Evolutionary conservation across 2,113 vertebrate genomes (phyloP).

Genomic region (Sturnira hondurensis): DNA sequence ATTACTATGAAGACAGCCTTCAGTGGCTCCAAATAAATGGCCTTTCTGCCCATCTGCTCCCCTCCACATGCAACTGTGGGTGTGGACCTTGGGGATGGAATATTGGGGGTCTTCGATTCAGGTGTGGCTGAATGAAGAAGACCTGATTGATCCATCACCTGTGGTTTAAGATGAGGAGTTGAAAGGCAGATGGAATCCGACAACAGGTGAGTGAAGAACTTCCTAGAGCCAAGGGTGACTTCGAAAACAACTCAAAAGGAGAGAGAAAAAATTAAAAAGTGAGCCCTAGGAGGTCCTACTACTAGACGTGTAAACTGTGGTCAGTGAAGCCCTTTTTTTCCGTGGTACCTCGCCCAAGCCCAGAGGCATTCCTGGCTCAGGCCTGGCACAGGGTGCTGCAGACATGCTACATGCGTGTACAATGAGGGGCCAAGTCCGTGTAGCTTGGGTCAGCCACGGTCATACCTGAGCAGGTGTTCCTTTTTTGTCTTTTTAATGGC

Average conservation of each 20-base stretch:
- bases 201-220: slow-evolving; percentile 61
- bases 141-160: not conserved
- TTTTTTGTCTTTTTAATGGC: not conserved
- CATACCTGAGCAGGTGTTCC: not conserved
- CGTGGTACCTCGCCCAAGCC: not conserved
- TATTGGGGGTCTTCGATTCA: slow-evolving; percentile 23
- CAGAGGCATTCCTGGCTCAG: not conserved
- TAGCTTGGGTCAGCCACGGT: not conserved
- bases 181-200: slow-evolving; percentile 55
- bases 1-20: slow-evolving; percentile 31
- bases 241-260: slow-evolving; percentile 9
- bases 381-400: not conserved
- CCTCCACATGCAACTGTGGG: slow-evolving; percentile 18
- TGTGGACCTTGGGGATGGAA: slow-evolving; percentile 44
- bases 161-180: slow-evolving; percentile 62
- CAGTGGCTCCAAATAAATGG: slow-evolving; percentile 26
- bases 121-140: slow-evolving; percentile 30
- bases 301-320: not conserved
- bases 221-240: not conserved
- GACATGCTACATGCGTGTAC: not conserved
- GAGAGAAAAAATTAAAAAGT: not conserved
- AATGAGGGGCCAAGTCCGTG: not conserved
- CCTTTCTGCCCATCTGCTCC: slow-evolving; percentile 32
- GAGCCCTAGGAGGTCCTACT: not conserved
- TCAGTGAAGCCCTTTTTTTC: not conserved